Base-by-base conservation (phyloP, 2,113 vertebrate species). In the Onychostruthus taczanowskii region DNA sequence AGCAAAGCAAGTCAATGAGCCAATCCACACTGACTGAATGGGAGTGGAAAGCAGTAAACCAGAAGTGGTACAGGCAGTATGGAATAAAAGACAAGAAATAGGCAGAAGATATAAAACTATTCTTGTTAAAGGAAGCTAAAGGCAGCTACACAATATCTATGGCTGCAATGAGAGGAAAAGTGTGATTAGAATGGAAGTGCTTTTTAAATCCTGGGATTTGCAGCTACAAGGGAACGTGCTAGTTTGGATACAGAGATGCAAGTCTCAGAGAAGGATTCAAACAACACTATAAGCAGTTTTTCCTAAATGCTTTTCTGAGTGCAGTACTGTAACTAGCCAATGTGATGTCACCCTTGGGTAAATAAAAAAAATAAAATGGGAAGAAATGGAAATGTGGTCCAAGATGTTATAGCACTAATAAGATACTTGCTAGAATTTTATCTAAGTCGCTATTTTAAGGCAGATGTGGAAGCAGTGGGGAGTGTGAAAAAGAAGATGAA, bases 221-320 rank as follows among this genome's bases (percentile, higher is more conserved):
- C 47, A 72, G 81, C 52, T 61, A 44, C 7, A 43, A 79, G 64
- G 41, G 10, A 59, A 62, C 69, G 16, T 44, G 33, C 13, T 39
- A 19, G 21, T 77, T 66, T 12, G 11, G 18, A 18, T 77, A 52
- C 47, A 41, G 0, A 0, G 56, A 41, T 77, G 13, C 0, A 1
- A 58, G 19, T 58, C 28, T 85, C 55, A n/a, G 55, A 59, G 43
- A 74, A 69, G 19, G 39, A 39, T 22, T 88, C 37, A 62, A 69
- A 31, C 24, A 69, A 66, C 0, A 0, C 21, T 44, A 7, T 52
- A n/a, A 72, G 27, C 33, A 52, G 5, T 64, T 84, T 96, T 87
- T 72, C 30, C 47, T 86, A 68, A 93, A 67, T 56, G 39, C 10
- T 70, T 11, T 84, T 92, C 37, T 39, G 44, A 84, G 18, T 39